These are phyloP conservation scores for Hozukius guyotensis DNA, from an alignment of 2,797 vertebrate genomes.

Conservation along the genomic window DNA sequence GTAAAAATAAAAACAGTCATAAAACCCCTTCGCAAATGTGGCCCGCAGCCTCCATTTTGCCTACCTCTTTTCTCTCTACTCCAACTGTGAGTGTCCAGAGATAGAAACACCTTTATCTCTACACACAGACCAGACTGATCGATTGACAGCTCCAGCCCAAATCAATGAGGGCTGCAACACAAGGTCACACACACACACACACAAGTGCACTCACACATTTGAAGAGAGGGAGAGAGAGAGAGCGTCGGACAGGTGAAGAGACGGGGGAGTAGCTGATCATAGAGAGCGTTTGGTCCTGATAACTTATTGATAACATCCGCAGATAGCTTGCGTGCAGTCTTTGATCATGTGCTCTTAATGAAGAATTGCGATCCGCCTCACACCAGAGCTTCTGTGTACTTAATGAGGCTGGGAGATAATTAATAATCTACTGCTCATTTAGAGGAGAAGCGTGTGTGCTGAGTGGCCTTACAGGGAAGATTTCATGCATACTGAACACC, in stretches of 20 bases:
- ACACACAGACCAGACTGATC: conserved; percentile 77
- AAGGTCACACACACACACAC: conserved; percentile 70
- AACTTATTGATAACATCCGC: conserved; percentile 42
- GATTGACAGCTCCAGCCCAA: conserved; percentile 74
- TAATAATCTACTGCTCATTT: conserved; percentile 46
- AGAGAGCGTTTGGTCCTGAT: conserved; percentile 30
- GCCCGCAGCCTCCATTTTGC: neutral
- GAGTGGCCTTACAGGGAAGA: conserved; percentile 2
- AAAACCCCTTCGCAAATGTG: neutral
- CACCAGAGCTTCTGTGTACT: conserved; percentile 23
- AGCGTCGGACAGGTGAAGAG: conserved; percentile 12
- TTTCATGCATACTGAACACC: neutral
- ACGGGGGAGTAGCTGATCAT: conserved; percentile 22
- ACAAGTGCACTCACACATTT: conserved; percentile 6
- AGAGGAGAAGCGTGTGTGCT: conserved; percentile 9
- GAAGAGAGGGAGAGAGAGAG: neutral
- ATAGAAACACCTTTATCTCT: conserved; percentile 78
- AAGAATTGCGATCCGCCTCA: conserved; percentile 27
- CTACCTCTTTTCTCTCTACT: conserved; percentile 7
- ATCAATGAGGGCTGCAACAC: conserved; percentile 74
- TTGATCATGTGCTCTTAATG: conserved; percentile 39
- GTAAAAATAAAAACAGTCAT: neutral
- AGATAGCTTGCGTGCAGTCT: conserved; percentile 25
- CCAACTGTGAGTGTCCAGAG: conserved; percentile 54
- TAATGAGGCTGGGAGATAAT: conserved; percentile 56